phyloP scores from a whole-genome alignment of 2,888 invertebrate genomes.

The Cephonodes hylas region DNA sequence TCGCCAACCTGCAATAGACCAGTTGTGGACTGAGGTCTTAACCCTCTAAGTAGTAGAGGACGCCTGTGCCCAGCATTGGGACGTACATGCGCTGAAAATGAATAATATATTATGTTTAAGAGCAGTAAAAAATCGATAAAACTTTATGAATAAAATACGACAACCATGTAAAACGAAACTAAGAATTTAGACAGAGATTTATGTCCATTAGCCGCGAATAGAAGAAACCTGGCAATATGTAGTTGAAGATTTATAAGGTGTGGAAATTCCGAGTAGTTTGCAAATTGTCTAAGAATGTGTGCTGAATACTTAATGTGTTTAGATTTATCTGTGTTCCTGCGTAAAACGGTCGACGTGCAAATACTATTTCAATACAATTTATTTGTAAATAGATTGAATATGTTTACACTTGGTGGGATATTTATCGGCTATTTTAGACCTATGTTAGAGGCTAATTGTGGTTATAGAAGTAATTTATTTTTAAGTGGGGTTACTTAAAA shows the following conservation, averaged over 20 bases:
- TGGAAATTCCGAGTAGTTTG: slow-evolving; percentile 6
- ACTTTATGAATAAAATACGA: not conserved
- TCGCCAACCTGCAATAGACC: too few relatives aligned
- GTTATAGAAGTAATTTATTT: too few relatives aligned
- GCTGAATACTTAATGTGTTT: slow-evolving; percentile 8
- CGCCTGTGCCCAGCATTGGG: too few relatives aligned
- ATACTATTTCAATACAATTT: slow-evolving; percentile 1
- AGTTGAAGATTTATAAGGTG: slow-evolving; percentile 8
- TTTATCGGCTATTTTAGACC: not conserved
- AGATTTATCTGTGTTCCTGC: slow-evolving; percentile 10
- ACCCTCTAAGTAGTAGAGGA: too few relatives aligned
- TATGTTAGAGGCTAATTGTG: not conserved
- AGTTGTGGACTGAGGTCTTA: too few relatives aligned
- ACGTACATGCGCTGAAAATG: too few relatives aligned
- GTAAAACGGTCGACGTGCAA: not conserved
- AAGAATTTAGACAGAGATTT: not conserved
- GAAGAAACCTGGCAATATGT: slow-evolving; percentile 8
- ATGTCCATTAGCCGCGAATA: not conserved
- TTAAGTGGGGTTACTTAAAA: too few relatives aligned
- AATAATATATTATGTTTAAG: too few relatives aligned
- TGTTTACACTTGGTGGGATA: not conserved
- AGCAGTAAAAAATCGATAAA: not conserved
- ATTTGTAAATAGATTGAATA: not conserved
- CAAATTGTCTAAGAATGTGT: slow-evolving; percentile 7
- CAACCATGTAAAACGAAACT: not conserved